Percentiles rank a stretch among this genome's conserved stretches.
Conservation (phyloP, 2,797 vertebrate species). For the Diceros bicornis region DNA sequence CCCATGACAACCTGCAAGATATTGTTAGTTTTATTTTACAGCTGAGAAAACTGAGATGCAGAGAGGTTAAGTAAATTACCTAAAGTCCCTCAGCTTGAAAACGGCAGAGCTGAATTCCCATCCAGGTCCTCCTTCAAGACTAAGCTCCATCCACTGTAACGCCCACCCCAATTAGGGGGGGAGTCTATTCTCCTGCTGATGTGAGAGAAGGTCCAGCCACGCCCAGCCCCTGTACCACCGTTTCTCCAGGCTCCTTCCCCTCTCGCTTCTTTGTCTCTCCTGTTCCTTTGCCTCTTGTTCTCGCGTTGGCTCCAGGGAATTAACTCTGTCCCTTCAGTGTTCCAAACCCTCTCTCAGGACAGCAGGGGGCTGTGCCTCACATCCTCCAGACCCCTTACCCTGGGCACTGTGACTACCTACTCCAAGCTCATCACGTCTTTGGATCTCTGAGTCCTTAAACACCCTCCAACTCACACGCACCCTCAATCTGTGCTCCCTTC, state of each 20-base stretch:
- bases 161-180: background rate
- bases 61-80: background rate
- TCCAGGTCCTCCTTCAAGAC: background rate
- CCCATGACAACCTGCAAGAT: background rate
- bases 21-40: conserved; percentile 47
- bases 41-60: conserved; percentile 8
- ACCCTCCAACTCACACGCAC: background rate
- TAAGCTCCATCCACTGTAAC: background rate
- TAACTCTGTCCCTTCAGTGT: background rate
- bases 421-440: background rate
- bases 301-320: background rate
- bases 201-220: background rate
- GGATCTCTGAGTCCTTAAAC: conserved; percentile 7
- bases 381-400: background rate
- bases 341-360: background rate
- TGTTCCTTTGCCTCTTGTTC: background rate
- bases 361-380: background rate
- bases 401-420: background rate
- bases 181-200: background rate
- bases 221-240: background rate
- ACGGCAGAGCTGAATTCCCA: background rate
- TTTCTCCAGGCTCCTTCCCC: background rate
- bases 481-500: background rate
- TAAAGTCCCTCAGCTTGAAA: background rate
- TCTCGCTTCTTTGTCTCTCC: background rate